A percentile compares a stretch with the other conserved stretches of the same genome.
Evolutionary conservation across 1,140 invertebrate genomes (phyloP).

Genomic region (Gryon sp.): DNA sequence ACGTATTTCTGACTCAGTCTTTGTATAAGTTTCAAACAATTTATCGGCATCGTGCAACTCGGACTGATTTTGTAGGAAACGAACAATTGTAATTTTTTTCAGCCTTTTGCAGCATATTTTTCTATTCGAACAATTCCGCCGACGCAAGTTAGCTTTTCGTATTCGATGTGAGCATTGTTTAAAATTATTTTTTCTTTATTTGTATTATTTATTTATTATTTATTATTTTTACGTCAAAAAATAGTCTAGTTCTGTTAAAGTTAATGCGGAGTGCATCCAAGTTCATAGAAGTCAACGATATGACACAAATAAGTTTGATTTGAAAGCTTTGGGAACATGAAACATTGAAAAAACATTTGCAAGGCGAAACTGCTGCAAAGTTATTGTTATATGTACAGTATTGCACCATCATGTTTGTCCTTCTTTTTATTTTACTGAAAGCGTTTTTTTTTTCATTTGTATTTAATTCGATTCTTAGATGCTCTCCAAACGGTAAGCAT

Average conservation of each 20-base stretch:
- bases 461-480: slow-evolving; percentile 3
- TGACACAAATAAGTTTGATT: slow-evolving; percentile 46
- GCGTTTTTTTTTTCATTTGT: background rate
- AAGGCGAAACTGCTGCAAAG: slow-evolving; percentile 15
- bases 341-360: slow-evolving; percentile 40
- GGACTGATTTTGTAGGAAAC: slow-evolving; percentile 47
- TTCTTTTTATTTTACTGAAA: slow-evolving; percentile 2
- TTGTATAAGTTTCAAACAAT: slow-evolving; percentile 18
- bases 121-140: slow-evolving; percentile 40
- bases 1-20: slow-evolving; percentile 39
- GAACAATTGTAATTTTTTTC: slow-evolving; percentile 33
- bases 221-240: slow-evolving; percentile 14
- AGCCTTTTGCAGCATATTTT: slow-evolving; percentile 43
- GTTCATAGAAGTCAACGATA: slow-evolving; percentile 4
- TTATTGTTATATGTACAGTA: slow-evolving; percentile 27
- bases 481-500: background rate
- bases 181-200: no score
- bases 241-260: slow-evolving; percentile 24
- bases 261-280: slow-evolving; percentile 20
- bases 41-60: slow-evolving; percentile 45
- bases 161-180: slow-evolving; percentile 37
- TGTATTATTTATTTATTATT: no score
- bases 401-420: slow-evolving; percentile 18
- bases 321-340: slow-evolving; percentile 30
- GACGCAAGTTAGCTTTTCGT: slow-evolving; percentile 4